A percentile compares a stretch with the other conserved stretches of the same genome.
phyloP scores from a whole-genome alignment of 2,888 invertebrate species.

The Cenopis cana region DNA sequence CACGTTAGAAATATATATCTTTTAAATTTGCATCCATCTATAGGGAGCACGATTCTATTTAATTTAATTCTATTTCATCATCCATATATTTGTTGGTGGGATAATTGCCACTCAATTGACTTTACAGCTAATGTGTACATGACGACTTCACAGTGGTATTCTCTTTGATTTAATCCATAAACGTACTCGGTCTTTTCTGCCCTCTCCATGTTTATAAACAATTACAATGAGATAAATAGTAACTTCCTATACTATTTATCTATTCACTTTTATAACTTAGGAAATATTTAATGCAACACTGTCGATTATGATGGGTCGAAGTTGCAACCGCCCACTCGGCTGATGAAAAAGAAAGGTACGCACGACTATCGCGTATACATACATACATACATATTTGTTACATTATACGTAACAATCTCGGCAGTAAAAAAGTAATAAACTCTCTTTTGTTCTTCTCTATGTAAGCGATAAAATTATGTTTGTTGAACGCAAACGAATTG shows the following conservation, averaged over 20 bases:
- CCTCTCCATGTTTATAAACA: too few species aligned
- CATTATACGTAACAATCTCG: conserved; percentile 29
- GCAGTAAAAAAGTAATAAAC: conserved; percentile 30
- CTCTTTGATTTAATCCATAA: too few species aligned
- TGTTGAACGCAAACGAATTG: conserved; percentile 37
- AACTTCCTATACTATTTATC: background rate
- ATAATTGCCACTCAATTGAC: too few species aligned
- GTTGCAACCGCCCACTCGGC: background rate
- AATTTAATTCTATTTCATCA: too few species aligned
- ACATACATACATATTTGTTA: conserved; percentile 7
- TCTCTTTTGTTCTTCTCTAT: conserved; percentile 27
- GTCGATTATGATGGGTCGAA: background rate
- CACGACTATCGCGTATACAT: background rate
- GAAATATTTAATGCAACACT: background rate
- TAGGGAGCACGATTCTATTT: too few species aligned
- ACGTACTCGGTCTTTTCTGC: too few species aligned
- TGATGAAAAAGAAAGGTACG: background rate
- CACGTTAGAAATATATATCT: too few species aligned
- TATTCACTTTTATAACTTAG: background rate
- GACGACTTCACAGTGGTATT: too few species aligned
- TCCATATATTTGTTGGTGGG: too few species aligned
- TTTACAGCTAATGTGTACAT: too few species aligned
- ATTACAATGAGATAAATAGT: background rate
- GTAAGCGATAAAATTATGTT: conserved; percentile 37
- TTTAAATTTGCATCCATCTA: too few species aligned